A percentile compares a stretch with the other conserved stretches of the same genome.
phyloP scores from a whole-genome alignment of 2,797 vertebrate genomes.

The Tapera naevia region DNA sequence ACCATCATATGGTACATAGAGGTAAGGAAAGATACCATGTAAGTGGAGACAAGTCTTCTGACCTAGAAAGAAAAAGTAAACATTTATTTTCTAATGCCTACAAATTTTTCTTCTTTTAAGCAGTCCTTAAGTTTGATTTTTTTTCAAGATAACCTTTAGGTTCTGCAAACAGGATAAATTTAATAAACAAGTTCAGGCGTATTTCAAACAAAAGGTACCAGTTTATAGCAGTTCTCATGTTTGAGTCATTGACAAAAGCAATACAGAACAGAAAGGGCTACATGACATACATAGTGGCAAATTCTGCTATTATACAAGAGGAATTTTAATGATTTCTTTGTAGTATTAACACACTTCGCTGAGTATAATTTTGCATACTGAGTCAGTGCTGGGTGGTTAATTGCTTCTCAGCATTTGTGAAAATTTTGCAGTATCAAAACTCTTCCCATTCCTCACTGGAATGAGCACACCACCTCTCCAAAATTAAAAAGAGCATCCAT shows the following conservation, averaged over 20 bases:
- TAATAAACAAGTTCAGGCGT: not conserved
- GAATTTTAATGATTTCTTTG: not conserved
- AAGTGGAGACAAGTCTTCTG: conserved; percentile 98
- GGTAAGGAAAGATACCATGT: conserved; percentile 94
- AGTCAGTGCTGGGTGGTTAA: not conserved
- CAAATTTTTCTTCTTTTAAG: not conserved
- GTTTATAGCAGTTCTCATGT: not conserved
- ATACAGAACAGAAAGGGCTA: not conserved
- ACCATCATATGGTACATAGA: conserved; percentile 93
- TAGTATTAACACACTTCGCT: not conserved
- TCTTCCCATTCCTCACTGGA: not conserved
- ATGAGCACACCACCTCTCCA: not conserved
- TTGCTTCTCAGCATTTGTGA: not conserved
- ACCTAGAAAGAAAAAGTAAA: conserved; percentile 79
- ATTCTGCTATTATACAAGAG: not conserved
- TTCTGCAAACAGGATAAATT: not conserved
- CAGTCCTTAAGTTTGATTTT: not conserved
- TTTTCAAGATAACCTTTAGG: not conserved
- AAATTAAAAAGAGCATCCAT: not conserved
- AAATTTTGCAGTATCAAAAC: not conserved
- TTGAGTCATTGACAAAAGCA: not conserved
- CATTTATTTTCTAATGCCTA: not conserved
- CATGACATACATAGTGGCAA: not conserved
- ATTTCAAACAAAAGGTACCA: not conserved
- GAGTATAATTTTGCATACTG: not conserved